These are phyloP conservation scores for Cyclophora punctaria DNA, from an alignment of 2,888 invertebrate species.

Conservation along the genomic window DNA sequence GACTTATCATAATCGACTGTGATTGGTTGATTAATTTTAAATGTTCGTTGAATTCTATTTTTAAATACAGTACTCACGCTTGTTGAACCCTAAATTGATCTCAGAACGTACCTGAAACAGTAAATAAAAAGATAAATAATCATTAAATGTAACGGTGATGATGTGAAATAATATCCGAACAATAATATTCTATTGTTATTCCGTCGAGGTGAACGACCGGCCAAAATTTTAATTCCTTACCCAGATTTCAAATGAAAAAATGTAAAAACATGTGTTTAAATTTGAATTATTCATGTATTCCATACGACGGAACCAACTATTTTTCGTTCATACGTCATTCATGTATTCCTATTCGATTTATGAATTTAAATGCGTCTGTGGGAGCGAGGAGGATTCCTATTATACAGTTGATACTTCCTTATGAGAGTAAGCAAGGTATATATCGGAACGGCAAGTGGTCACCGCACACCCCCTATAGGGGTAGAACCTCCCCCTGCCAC, in stretches of 20 bases:
- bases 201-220: constrained; percentile 56
- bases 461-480: constrained; percentile 32
- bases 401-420: too few relatives aligned
- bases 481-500: constrained; percentile 28
- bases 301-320: constrained; percentile 34
- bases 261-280: constrained; percentile 40
- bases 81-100: too few relatives aligned
- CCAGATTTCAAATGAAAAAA: constrained; percentile 56
- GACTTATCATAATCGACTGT: too few relatives aligned
- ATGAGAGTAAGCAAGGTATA: constrained; percentile 13
- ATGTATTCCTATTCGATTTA: constrained; percentile 41
- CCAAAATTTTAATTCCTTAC: constrained; percentile 60
- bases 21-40: too few relatives aligned
- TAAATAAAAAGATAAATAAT: constrained; percentile 23
- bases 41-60: too few relatives aligned
- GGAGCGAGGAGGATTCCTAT: constrained; percentile 1
- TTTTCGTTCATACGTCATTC: constrained; percentile 29
- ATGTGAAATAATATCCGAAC: constrained; percentile 21
- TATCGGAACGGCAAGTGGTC: constrained; percentile 29
- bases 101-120: constrained; percentile 35
- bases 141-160: constrained; percentile 26
- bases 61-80: too few relatives aligned
- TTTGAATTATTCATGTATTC: constrained; percentile 54
- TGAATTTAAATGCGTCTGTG: constrained; percentile 39
- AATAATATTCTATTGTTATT: constrained; percentile 33